Evolutionary conservation across 2,888 invertebrate species (phyloP), one percentile per base, ranked within the genome.

Genomic region (Lithophane leautieri): DNA sequence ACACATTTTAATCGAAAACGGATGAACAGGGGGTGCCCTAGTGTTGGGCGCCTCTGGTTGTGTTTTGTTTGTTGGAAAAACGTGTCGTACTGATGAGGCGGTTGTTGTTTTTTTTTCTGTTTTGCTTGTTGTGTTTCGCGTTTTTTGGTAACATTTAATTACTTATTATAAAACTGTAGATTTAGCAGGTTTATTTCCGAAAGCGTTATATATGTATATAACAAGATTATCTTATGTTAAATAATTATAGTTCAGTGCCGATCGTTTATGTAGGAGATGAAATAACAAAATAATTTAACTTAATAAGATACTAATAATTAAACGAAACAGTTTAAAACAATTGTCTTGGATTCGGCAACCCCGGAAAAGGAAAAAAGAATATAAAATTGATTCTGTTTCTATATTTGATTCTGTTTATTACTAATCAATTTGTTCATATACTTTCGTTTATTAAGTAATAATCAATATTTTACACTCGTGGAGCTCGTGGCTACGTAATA

Each of bases 1-100:
- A 95, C 95, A 95, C 92, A 90, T 94, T 93, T 94, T 95, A 95
- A 96, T 96, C 96, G 96, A 91, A 90, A 94, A 94, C 93, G 95
- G 94, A 95, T 96, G 96, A 95, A 92, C 94, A 93, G 89, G 91
- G 91, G 83, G 71, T 89, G 89, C 90, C 85, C 85, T 83, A 88
- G 85, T 82, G 83, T 81, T 84, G 79, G 69, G 73, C 65, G 77
- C 60, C 73, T 65, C 76, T 78, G 76, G 58, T 76, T 62, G 52
- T 73, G 70, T 85, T 78, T 72, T 86, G 68, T 87, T 87, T 82
- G 78, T 83, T 72, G 1, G 54, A 12, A 74, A 70, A 73, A 63
- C 52, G 52, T 80, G 58, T 73, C 19, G 34, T 52, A 22, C 52
- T 72, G 69, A 70, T 68, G 77, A 63, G 62, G 9, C 40, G 3